These are phyloP conservation scores for Mamestra configurata DNA, from an alignment of 1,140 invertebrate genomes.

Conservation along the genomic window DNA sequence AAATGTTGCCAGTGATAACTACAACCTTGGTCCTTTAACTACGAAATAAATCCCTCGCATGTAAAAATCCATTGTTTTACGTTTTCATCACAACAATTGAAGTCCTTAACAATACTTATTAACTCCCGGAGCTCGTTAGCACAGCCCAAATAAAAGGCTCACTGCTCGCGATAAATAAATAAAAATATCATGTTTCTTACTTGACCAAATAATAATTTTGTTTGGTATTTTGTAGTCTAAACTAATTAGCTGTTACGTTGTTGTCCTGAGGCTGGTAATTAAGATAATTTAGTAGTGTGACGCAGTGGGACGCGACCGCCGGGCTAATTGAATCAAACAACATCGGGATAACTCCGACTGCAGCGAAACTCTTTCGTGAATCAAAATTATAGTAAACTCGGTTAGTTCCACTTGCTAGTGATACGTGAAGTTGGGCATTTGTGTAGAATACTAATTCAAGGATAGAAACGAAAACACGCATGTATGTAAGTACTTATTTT, in stretches of 20 bases:
- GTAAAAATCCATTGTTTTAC: neutral
- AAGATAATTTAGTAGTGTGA: slow-evolving; percentile 80
- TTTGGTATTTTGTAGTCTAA: slow-evolving; percentile 60
- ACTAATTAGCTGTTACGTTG: slow-evolving; percentile 81
- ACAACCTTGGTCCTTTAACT: too few relatives aligned
- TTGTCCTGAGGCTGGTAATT: slow-evolving; percentile 74
- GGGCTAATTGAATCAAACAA: slow-evolving; percentile 81
- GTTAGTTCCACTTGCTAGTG: slow-evolving; percentile 11
- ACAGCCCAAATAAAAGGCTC: neutral
- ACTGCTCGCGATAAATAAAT: neutral
- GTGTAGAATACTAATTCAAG: neutral
- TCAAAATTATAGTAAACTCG: slow-evolving; percentile 52
- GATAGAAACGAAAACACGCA: neutral
- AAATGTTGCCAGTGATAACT: too few relatives aligned
- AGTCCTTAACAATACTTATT: slow-evolving; percentile 1
- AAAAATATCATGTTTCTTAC: neutral
- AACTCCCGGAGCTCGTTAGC: neutral
- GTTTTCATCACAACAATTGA: neutral
- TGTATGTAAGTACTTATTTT: neutral
- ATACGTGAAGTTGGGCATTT: neutral
- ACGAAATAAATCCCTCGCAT: neutral
- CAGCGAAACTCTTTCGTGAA: slow-evolving; percentile 73
- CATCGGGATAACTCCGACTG: slow-evolving; percentile 74
- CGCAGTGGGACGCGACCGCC: slow-evolving; percentile 63
- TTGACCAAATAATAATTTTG: slow-evolving; percentile 2